A percentile compares a stretch with the other conserved stretches of the same genome.
phyloP scores from a whole-genome alignment of 1,140 invertebrate species.

The Philopotamus ludificatus region DNA sequence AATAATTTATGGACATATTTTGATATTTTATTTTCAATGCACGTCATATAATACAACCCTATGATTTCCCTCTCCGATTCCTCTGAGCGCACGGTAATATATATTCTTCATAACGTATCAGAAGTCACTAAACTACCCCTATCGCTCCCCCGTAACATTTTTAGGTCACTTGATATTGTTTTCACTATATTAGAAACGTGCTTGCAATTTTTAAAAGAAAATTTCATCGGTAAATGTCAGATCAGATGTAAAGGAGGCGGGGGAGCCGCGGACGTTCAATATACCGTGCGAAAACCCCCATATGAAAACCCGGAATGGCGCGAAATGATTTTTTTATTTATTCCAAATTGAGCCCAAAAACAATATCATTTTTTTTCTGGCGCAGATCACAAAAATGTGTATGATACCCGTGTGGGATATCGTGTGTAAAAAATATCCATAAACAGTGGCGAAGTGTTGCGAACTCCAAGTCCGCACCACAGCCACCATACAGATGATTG shows the following conservation, averaged over 20 bases:
- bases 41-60: slow-evolving; percentile 23
- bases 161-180: slow-evolving; percentile 44
- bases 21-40: slow-evolving; percentile 10
- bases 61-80: slow-evolving; percentile 23
- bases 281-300: background rate
- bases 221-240: slow-evolving; percentile 43
- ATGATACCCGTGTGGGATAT: background rate
- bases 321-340: background rate
- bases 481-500: slow-evolving; percentile 38
- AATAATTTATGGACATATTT: too few relatives aligned
- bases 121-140: slow-evolving; percentile 41
- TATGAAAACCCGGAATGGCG: background rate
- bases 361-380: too few relatives aligned
- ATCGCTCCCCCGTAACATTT: slow-evolving; percentile 40
- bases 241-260: slow-evolving; percentile 34
- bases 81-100: slow-evolving; percentile 33
- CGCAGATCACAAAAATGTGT: background rate
- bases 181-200: slow-evolving; percentile 44
- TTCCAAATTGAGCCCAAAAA: too few relatives aligned
- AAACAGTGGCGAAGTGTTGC: slow-evolving; percentile 37
- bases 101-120: slow-evolving; percentile 43
- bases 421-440: slow-evolving; percentile 17
- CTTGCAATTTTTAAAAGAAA: slow-evolving; percentile 43
- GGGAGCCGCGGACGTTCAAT: slow-evolving; percentile 7
- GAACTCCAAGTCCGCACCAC: slow-evolving; percentile 30